These are phyloP conservation scores for Paedocypris sp. DNA, from an alignment of 2,113 vertebrate species.

Conservation along the genomic window DNA sequence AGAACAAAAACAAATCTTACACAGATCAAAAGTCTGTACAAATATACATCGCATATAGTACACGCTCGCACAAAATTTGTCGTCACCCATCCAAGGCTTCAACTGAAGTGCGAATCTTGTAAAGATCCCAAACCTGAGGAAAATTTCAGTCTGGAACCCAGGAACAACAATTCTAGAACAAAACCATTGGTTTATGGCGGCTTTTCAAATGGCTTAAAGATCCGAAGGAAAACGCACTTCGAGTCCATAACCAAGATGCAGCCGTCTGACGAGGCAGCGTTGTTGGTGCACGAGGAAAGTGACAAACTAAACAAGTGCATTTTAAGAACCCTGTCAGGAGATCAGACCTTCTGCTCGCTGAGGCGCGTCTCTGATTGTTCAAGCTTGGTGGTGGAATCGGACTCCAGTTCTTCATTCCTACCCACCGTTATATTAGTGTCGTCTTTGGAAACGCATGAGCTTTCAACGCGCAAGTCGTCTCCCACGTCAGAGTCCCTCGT, in stretches of 20 bases:
- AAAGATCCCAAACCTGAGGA: slow-evolving; percentile 26
- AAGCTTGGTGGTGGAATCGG: slow-evolving; percentile 56
- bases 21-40: slow-evolving; percentile 99
- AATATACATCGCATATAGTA: slow-evolving; percentile 93
- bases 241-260: slow-evolving; percentile 21
- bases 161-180: slow-evolving; percentile 21
- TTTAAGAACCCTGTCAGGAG: slow-evolving; percentile 30
- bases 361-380: slow-evolving; percentile 51
- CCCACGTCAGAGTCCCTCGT: slow-evolving; percentile 70
- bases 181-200: slow-evolving; percentile 17
- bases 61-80: slow-evolving; percentile 81
- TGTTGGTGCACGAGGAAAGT: slow-evolving; percentile 41
- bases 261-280: slow-evolving; percentile 49
- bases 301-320: slow-evolving; percentile 17
- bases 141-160: slow-evolving; percentile 14
- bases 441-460: slow-evolving; percentile 65
- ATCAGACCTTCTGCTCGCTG: slow-evolving; percentile 54
- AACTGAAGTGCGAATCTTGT: slow-evolving; percentile 52
- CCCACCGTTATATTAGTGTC: slow-evolving; percentile 63
- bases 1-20: slow-evolving; percentile 78
- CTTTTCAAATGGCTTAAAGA: slow-evolving; percentile 41
- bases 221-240: slow-evolving; percentile 14
- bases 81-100: no score
- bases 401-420: slow-evolving; percentile 66
- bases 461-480: slow-evolving; percentile 60